phyloP scores from a whole-genome alignment of 35 echinoderm and acorn worm species.

The Lytechinus variegatus region DNA sequence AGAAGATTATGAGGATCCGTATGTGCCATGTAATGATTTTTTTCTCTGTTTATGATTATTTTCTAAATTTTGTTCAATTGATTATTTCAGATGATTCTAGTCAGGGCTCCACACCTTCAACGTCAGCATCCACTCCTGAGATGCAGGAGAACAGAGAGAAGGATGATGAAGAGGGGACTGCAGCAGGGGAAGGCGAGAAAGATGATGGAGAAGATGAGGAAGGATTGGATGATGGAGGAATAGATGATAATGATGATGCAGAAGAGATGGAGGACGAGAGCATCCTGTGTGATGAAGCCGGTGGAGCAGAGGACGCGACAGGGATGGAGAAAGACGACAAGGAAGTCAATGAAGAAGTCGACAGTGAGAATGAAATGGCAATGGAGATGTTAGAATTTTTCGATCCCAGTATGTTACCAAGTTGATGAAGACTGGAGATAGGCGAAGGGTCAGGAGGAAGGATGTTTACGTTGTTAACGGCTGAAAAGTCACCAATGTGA shows the following conservation, averaged over 20 bases:
- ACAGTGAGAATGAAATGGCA: constrained; percentile 40
- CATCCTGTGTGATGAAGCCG: not conserved
- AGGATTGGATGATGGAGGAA: not conserved
- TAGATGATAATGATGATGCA: not conserved
- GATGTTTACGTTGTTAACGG: too few species aligned
- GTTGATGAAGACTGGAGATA: not conserved
- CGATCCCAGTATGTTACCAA: not conserved
- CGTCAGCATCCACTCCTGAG: not conserved
- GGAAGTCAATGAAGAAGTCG: not conserved
- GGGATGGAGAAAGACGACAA: not conserved
- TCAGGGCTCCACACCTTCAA: not conserved
- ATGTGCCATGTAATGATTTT: too few species aligned
- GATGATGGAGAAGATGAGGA: constrained; percentile 6
- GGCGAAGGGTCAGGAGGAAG: too few species aligned
- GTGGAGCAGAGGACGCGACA: not conserved
- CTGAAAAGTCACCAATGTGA: too few species aligned
- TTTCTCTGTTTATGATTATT: too few species aligned
- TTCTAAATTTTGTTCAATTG: not conserved
- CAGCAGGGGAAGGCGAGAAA: not conserved
- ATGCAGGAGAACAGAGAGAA: not conserved
- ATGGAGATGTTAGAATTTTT: constrained; percentile 25
- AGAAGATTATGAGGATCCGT: too few species aligned
- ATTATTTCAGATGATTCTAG: not conserved
- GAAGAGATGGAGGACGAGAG: not conserved
- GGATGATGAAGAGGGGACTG: not conserved